phyloP scores from a whole-genome alignment of 2,888 invertebrate species.

The Athalia rosae region DNA sequence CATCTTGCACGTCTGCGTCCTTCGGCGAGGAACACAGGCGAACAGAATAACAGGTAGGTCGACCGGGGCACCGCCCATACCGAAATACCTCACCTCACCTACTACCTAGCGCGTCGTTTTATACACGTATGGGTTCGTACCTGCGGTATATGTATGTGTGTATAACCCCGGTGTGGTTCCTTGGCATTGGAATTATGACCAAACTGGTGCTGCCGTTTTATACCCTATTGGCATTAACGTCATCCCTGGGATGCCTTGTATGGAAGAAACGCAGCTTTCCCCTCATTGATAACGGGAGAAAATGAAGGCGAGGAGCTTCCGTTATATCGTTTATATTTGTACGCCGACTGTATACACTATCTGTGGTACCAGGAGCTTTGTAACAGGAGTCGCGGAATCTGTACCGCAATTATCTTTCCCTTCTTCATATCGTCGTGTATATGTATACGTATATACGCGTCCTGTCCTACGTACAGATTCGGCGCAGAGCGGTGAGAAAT shows the following conservation, averaged over 20 bases:
- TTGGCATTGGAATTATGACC: neutral
- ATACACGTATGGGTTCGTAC: too few relatives aligned
- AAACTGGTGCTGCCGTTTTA: constrained; percentile 38
- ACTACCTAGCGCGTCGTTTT: too few relatives aligned
- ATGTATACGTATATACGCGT: too few relatives aligned
- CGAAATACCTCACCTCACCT: too few relatives aligned
- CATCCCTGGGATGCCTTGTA: constrained; percentile 60
- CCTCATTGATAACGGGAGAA: constrained; percentile 6
- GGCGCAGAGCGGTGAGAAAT: too few relatives aligned
- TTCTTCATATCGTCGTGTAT: too few relatives aligned
- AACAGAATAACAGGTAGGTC: constrained; percentile 53
- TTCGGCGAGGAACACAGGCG: constrained; percentile 67
- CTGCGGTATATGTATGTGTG: too few relatives aligned
- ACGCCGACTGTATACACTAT: neutral
- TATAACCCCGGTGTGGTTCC: too few relatives aligned
- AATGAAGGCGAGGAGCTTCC: constrained; percentile 11
- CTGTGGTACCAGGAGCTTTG: constrained; percentile 6
- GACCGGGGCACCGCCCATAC: neutral
- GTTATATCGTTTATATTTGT: too few relatives aligned
- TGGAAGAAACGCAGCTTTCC: constrained; percentile 68
- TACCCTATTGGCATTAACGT: neutral
- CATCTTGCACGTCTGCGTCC: constrained; percentile 73
- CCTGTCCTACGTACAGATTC: too few relatives aligned
- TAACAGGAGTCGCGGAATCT: neutral
- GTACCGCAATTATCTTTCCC: too few relatives aligned